A percentile compares a stretch with the other conserved stretches of the same genome.
phyloP scores from a whole-genome alignment of 2,888 invertebrate genomes.

The Glaucopsyche alexis region DNA sequence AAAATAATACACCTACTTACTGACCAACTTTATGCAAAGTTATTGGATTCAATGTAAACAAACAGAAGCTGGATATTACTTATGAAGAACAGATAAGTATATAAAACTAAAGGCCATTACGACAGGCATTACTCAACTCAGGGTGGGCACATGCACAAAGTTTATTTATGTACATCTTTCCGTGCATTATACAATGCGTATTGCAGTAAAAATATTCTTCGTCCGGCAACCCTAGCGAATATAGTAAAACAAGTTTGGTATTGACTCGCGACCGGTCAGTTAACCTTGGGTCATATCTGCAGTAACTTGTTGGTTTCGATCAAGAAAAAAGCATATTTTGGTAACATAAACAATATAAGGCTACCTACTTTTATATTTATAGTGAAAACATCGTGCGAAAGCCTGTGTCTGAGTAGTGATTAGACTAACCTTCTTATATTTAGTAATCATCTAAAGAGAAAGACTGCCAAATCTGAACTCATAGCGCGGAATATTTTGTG shows the following conservation, averaged over 20 bases:
- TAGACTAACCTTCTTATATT: too few relatives aligned
- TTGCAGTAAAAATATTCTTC: not conserved
- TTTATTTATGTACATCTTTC: not conserved
- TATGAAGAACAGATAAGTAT: not conserved
- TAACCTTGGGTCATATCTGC: constrained; percentile 7
- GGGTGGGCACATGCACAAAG: not conserved
- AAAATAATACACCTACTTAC: too few relatives aligned
- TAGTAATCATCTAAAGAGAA: too few relatives aligned
- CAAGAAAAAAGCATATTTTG: not conserved
- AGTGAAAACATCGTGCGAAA: not conserved
- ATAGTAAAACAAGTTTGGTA: not conserved
- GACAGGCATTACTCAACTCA: not conserved
- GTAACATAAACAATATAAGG: not conserved
- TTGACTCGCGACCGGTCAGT: not conserved
- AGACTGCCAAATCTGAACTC: too few relatives aligned
- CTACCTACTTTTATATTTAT: too few relatives aligned
- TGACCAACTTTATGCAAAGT: not conserved
- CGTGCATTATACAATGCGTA: not conserved
- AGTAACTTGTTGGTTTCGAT: not conserved
- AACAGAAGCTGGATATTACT: not conserved
- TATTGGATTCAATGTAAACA: not conserved
- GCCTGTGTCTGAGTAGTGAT: too few relatives aligned
- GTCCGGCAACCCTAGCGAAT: not conserved
- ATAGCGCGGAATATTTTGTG: too few relatives aligned
- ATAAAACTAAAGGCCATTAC: not conserved